Evolutionary conservation across 2,888 invertebrate species (phyloP), one percentile per base, ranked within the genome.

Genomic region (Antheraea assamensis): DNA sequence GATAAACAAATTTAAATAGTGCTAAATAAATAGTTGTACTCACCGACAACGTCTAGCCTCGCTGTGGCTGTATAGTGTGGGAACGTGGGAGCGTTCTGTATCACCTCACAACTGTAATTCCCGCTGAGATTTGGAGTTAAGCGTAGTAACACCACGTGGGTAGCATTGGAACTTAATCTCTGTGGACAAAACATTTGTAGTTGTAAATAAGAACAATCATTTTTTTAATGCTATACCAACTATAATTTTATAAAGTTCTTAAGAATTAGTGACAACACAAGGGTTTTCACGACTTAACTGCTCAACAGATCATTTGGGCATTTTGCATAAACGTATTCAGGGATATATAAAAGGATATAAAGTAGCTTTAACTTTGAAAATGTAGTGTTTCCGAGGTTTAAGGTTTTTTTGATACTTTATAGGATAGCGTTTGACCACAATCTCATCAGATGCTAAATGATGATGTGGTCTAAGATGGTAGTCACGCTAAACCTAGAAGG

Each of bases 31-130:
- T 71, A 31, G 21, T 47, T 66, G 64, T 58, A 75, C 93, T 90
- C 78, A 94, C 94, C 92, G 73, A 95, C 94, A 75, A 95, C 94
- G 81, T 95, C 94, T 1, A 94, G 87, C 77, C 92, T 87, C 42
- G 87, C 91, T 74, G 84, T 81, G 27, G 93, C 92, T 30, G 87
- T 90, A 80, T 87, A 90, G 76, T 93, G 92, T 3, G 94, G 94
- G 79, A 90, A 95, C 49, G 90, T 85, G n/a, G 92, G 92, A 2
- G 93, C 91, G 72, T 94, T 93, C 72, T 91, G 91, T 77, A 95
- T 95, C 66, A 95, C 95, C 81, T 95, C 95, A 74, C 94, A 95
- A 85, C 92, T 94, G 87, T 93, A 94, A 87, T 95, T 95, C 1
- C 94, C 93, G 72, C 89, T 93, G 8, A 93, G 87, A 70, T 75